phyloP scores from a whole-genome alignment of 2,113 vertebrate species.

The Oreocharis arfaki region DNA sequence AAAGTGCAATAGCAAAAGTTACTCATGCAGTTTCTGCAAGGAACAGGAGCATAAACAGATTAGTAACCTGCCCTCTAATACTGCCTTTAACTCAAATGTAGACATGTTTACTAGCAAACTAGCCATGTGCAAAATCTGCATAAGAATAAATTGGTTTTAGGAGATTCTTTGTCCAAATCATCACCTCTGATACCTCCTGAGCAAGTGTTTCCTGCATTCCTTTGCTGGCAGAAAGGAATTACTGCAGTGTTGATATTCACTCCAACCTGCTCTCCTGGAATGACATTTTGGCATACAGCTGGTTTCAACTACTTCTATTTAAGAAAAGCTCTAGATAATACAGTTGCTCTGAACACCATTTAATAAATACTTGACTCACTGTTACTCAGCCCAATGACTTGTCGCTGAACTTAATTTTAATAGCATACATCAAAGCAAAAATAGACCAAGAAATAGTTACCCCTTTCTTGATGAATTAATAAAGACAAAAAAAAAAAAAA shows the following conservation, averaged over 20 bases:
- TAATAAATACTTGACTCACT: not conserved
- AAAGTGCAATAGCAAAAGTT: not conserved
- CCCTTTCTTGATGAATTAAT: not conserved
- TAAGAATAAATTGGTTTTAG: not conserved
- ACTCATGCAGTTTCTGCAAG: not conserved
- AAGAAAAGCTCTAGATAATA: not conserved
- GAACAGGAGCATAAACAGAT: not conserved
- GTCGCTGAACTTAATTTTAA: conserved; percentile 5
- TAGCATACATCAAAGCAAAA: not conserved
- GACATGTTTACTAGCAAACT: not conserved
- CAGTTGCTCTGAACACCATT: not conserved
- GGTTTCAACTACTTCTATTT: not conserved
- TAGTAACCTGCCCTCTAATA: not conserved
- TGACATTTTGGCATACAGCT: not conserved
- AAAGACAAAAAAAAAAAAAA: not conserved
- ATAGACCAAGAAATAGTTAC: not conserved
- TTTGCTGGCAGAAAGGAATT: not conserved
- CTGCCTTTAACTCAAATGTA: not conserved
- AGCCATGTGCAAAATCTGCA: not conserved
- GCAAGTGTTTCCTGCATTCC: not conserved
- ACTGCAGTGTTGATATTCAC: not conserved
- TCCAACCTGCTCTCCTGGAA: not conserved
- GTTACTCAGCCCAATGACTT: conserved; percentile 10
- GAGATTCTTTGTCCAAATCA: not conserved
- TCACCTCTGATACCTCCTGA: not conserved